Conservation (phyloP, 2,888 invertebrate genomes). For the Pristionchus maxplancki region DNA sequence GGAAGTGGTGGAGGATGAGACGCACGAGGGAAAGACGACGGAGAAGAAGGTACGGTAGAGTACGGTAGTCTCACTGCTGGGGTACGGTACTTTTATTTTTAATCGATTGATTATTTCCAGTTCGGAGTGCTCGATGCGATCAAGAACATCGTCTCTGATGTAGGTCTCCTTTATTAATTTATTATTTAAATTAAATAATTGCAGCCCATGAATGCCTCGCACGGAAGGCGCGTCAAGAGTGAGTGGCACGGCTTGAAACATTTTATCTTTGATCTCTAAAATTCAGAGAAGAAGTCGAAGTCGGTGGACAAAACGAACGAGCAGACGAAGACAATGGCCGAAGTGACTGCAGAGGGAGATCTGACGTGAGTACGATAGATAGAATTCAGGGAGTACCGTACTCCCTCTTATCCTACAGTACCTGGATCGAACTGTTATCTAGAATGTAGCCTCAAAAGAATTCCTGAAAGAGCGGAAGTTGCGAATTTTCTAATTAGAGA, state of each 20-base stretch:
- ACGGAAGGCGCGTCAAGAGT: background rate
- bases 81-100: background rate
- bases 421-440: background rate
- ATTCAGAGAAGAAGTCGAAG: background rate
- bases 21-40: background rate
- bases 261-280: slow-evolving; percentile 14
- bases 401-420: too few species aligned
- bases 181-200: background rate
- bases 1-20: background rate
- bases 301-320: background rate
- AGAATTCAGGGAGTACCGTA: too few species aligned
- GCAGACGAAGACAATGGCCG: background rate
- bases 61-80: background rate
- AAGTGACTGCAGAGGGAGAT: background rate
- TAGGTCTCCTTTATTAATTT: background rate
- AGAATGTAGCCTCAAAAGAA: background rate
- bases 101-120: background rate
- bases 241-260: background rate
- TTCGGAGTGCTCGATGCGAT: background rate
- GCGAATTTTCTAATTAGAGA: too few species aligned
- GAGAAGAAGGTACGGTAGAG: background rate
- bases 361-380: background rate
- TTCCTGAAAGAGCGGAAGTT: too few species aligned
- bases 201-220: background rate
- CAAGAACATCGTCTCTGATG: background rate